Evolutionary conservation across 2,113 vertebrate genomes (phyloP), one percentile per base, ranked within the genome.

Genomic region (Pseudolaguvia tuberculata): DNA sequence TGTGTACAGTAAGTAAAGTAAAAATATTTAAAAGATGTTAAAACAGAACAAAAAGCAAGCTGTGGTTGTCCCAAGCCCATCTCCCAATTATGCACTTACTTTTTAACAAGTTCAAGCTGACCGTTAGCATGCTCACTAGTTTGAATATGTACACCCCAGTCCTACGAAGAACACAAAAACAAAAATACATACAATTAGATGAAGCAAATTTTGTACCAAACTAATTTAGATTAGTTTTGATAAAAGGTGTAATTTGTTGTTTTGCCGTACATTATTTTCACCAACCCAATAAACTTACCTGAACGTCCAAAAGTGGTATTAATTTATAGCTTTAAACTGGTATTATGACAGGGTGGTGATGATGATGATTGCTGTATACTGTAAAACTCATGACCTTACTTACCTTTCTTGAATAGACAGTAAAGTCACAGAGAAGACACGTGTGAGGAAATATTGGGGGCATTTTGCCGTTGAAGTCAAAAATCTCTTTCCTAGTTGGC

Each of bases 341-440:
- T 52, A 42, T 70, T 45, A 45, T 75, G 72, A 39, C 61, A 2
- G 66, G 67, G 25, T 25, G 61, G 62, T 67, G 62, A 61, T 66
- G 59, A 15, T 56, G 61, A 69, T 67, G 62, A 61, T 66, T 75
- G 63, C 42, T 71, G 76, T 15, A 6, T 67, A 58, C 39, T 42
- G 39, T 42, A 45, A 77, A 61, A 73, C 55, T 27, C 50, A 78
- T 68, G 61, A 72, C 17, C n/a, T 51, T 76, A 87, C 88, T 87
- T 84, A 90, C 89, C 90, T 78, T 85, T 62, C 81, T 82, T 4
- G 87, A 87, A 72, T 85, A 79, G 21, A 88, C 86, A 51, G 85
- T 84, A 67, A 88, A 83, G 15, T 86, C 81, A 75, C 90, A 91
- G 69, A 91, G 86, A 57, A 80, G 79, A 72, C 90, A 91, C 5